phyloP scores from a whole-genome alignment of 2,113 vertebrate species.

The Python bivittatus region DNA sequence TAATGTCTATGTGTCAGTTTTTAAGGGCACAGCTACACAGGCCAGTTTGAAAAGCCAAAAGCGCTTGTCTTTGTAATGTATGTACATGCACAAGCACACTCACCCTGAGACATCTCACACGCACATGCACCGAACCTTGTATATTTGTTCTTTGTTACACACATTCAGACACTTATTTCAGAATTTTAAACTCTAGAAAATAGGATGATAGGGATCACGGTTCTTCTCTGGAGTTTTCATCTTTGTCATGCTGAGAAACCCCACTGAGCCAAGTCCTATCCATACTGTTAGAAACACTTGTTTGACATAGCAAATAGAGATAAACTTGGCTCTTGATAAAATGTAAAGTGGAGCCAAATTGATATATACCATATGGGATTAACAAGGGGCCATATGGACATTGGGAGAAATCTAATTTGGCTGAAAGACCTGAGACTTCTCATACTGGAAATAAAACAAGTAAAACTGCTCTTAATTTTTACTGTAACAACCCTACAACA shows the following conservation, averaged over 20 bases:
- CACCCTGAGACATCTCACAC: not conserved
- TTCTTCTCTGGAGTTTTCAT: not conserved
- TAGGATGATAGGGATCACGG: not conserved
- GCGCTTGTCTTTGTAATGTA: not conserved
- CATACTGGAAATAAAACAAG: not conserved
- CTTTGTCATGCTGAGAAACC: not conserved
- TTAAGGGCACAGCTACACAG: not conserved
- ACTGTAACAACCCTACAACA: not conserved
- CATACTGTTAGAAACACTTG: not conserved
- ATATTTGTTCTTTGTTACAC: not conserved
- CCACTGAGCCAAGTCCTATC: not conserved
- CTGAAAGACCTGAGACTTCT: not conserved
- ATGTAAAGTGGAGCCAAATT: conserved; percentile 4
- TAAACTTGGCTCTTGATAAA: conserved; percentile 9
- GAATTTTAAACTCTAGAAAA: not conserved
- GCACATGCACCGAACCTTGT: not conserved
- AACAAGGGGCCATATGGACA: not conserved
- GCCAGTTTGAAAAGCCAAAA: not conserved
- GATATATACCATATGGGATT: conserved; percentile 4
- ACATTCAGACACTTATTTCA: not conserved
- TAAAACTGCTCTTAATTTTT: not conserved
- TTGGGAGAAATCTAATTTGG: not conserved
- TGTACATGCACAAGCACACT: not conserved
- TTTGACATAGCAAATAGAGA: not conserved
- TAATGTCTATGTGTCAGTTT: not conserved